Base-by-base conservation (phyloP, 2,113 vertebrate genomes). In the Ploceus nigricollis region DNA sequence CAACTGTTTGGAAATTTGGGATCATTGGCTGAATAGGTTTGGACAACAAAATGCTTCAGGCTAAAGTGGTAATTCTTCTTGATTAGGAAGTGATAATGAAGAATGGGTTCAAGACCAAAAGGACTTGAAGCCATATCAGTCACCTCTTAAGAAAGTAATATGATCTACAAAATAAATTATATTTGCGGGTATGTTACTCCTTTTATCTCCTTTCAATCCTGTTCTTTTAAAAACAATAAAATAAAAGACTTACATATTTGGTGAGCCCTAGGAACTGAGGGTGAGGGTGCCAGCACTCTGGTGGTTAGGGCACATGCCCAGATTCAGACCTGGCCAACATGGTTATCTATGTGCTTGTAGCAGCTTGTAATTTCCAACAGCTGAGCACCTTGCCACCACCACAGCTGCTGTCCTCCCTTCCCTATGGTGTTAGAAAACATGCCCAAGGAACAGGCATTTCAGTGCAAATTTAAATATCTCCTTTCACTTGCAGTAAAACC, bases 261-360 rank as follows among this genome's bases (percentile, higher is more conserved):
- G 24, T 90, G 56, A 82, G 27, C 12, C 33, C 1, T 4, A 71
- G 72, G 33, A 81, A 30, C 53, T 48, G 42, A 53, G n/a, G n/a
- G 40, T 13, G n/a, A 73, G 33, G 37, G 8, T 75, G 51, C n/a
- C 69, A 82, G 10, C 0, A 0, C 3, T 3, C 16, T 56, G 30
- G 37, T 89, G 54, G 42, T 82, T 44, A 54, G 24, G 39, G 31
- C 35, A 30, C 18, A 16, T 69, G 17, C 45, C 39, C 4, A 18
- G 20, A 22, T 54, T 39, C 65, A 66, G 56, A 58, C 39, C 39
- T 69, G 57, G 21, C 35, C 48, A 28, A 18, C 13, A 2, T 44
- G 11, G 6, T 78, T 75, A 17, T 51, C 56, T 53, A 1, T 13
- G 18, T 58, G 9, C 12, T 42, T 85, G 12, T 0, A 65, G 37